These are phyloP conservation scores for Paramormyrops kingsleyae DNA, from an alignment of 2,113 vertebrate species.

Conservation along the genomic window DNA sequence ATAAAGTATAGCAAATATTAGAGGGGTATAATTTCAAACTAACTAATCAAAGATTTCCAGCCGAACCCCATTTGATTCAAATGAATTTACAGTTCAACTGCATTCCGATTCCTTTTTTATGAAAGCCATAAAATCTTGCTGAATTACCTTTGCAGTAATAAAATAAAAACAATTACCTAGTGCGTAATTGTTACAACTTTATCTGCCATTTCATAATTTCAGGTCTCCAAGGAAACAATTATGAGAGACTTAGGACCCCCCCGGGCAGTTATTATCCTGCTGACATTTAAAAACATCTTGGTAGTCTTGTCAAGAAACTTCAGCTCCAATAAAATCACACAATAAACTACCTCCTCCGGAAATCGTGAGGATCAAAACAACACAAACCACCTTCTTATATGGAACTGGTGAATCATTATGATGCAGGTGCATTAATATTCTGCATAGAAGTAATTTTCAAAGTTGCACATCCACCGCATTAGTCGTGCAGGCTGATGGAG, in stretches of 20 bases:
- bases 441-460: not conserved
- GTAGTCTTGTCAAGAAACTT: not conserved
- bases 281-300: slow-evolving; percentile 9
- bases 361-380: not conserved
- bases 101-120: not conserved
- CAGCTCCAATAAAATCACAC: not conserved
- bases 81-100: not conserved
- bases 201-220: slow-evolving; percentile 10
- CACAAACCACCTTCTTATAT: not conserved
- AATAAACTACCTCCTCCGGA: not conserved
- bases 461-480: not conserved
- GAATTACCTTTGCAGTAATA: not conserved
- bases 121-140: not conserved
- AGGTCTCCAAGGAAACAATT: not conserved
- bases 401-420: not conserved
- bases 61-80: not conserved
- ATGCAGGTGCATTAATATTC: slow-evolving; percentile 3
- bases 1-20: not conserved
- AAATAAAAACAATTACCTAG: not conserved
- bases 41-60: not conserved
- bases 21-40: not conserved
- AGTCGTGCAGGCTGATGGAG: not conserved
- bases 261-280: not conserved
- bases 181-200: not conserved
- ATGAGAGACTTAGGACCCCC: not conserved